These are phyloP conservation scores for Coelopa frigida DNA, from an alignment of 1,140 invertebrate species.

Conservation along the genomic window DNA sequence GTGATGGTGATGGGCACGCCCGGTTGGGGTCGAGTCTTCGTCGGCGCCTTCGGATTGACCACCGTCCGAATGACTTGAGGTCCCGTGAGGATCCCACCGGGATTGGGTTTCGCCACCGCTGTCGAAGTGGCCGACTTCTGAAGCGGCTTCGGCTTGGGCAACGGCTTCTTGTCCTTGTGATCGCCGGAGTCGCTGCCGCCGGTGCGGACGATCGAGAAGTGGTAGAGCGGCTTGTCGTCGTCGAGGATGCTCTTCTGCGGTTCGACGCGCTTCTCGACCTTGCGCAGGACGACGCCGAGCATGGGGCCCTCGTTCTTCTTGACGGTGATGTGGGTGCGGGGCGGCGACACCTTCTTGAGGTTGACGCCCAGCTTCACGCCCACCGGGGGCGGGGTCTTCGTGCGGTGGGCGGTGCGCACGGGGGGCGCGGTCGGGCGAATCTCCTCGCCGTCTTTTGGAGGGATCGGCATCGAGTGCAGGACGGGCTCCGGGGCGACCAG, in stretches of 20 bases:
- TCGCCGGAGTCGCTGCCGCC: slow-evolving; percentile 33
- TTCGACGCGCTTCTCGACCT: slow-evolving; percentile 32
- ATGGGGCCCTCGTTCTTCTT: slow-evolving; percentile 38
- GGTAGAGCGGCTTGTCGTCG: slow-evolving; percentile 39
- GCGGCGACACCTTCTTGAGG: slow-evolving; percentile 33
- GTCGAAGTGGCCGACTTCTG: slow-evolving; percentile 15
- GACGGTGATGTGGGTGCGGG: slow-evolving; percentile 27
- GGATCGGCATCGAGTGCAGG: slow-evolving; percentile 26
- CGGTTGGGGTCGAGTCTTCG: slow-evolving; percentile 25
- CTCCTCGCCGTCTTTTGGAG: not conserved
- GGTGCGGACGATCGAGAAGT: slow-evolving; percentile 38
- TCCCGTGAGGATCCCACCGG: slow-evolving; percentile 34
- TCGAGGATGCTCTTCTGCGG: slow-evolving; percentile 42
- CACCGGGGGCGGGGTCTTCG: slow-evolving; percentile 37
- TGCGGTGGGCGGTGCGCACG: slow-evolving; percentile 37
- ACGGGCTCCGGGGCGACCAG: slow-evolving; percentile 27
- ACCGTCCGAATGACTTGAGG: slow-evolving; percentile 25
- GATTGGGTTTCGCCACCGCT: slow-evolving; percentile 22
- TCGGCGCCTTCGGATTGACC: slow-evolving; percentile 11
- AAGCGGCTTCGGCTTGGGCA: slow-evolving; percentile 30
- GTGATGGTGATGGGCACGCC: slow-evolving; percentile 41
- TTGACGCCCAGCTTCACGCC: slow-evolving; percentile 35
- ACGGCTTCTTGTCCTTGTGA: slow-evolving; percentile 22
- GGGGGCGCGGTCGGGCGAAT: slow-evolving; percentile 16
- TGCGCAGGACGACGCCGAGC: slow-evolving; percentile 39